These are phyloP conservation scores for Patiria miniata DNA, from an alignment of 35 echinoderm and acorn worm species.

Conservation along the genomic window DNA sequence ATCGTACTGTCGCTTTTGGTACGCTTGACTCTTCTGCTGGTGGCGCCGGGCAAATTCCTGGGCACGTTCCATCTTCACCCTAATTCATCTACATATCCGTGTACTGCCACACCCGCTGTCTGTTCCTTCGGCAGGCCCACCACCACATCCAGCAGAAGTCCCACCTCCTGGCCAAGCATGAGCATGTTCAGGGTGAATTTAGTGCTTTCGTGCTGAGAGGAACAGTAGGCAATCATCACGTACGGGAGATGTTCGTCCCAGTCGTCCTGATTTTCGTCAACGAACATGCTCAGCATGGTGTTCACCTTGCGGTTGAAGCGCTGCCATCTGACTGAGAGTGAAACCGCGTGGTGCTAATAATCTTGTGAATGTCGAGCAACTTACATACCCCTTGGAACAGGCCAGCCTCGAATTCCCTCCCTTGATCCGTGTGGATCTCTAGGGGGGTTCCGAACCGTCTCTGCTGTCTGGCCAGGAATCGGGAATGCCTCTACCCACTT, in stretches of 20 bases:
- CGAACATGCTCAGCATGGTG: constrained; percentile 7
- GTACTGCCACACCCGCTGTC: neutral
- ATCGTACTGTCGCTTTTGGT: neutral
- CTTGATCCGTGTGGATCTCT: too few relatives aligned
- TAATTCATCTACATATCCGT: neutral
- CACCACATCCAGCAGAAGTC: neutral
- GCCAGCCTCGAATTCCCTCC: too few relatives aligned
- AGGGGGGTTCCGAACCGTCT: too few relatives aligned
- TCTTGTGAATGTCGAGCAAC: too few relatives aligned
- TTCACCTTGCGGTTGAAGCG: constrained; percentile 16
- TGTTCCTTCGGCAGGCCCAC: neutral
- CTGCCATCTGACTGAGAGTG: constrained; percentile 53
- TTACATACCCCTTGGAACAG: too few relatives aligned
- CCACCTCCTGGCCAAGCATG: neutral
- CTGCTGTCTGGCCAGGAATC: too few relatives aligned
- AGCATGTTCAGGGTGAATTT: neutral
- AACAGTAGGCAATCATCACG: neutral
- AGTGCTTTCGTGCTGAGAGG: neutral
- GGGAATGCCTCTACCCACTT: too few relatives aligned
- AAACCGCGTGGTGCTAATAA: neutral
- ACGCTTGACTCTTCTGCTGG: too few relatives aligned
- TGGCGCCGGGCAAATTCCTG: neutral
- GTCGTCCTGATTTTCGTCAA: constrained; percentile 41
- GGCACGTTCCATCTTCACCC: neutral
- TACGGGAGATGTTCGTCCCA: constrained; percentile 45